Percentiles rank a stretch among this genome's conserved stretches.
These are phyloP conservation scores for Drosophila recens DNA, from an alignment of 2,888 invertebrate genomes.

Conservation along the genomic window DNA sequence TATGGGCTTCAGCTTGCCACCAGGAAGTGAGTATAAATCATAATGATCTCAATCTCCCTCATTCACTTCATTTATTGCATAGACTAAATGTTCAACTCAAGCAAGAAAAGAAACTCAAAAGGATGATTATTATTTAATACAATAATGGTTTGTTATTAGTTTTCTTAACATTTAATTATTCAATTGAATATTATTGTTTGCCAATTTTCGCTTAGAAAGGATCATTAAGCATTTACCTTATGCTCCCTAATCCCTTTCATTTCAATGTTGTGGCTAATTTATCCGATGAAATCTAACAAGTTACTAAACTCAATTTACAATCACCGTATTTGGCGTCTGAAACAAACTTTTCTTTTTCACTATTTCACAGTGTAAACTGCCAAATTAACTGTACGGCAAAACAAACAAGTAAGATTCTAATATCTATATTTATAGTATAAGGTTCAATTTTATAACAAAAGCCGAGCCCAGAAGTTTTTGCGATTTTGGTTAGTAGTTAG, in stretches of 20 bases:
- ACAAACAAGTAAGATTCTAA: conserved; percentile 58
- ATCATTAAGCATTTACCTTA: not conserved
- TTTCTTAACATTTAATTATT: not conserved
- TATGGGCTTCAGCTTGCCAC: conserved; percentile 83
- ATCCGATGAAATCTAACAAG: conserved; percentile 54
- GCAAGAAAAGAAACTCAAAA: not conserved
- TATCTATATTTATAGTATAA: not conserved
- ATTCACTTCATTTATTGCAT: conserved; percentile 18
- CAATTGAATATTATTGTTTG: not conserved
- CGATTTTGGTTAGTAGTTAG: conserved; percentile 32
- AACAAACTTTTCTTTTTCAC: conserved; percentile 46
- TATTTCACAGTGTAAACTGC: conserved; percentile 73
- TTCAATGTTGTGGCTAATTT: conserved; percentile 21
- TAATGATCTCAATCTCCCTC: not conserved
- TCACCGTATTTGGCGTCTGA: conserved; percentile 32
- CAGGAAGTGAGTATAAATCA: conserved; percentile 82
- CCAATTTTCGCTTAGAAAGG: not conserved
- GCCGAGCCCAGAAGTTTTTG: conserved; percentile 60
- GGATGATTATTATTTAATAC: not conserved
- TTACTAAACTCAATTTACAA: conserved; percentile 45
- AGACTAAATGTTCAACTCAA: conserved; percentile 27
- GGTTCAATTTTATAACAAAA: conserved; percentile 56
- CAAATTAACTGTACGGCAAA: conserved; percentile 39
- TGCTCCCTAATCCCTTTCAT: conserved; percentile 11
- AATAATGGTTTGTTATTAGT: too few relatives aligned